Evolutionary conservation across 2,797 vertebrate species (phyloP).

Genomic region (Dermochelys coriacea): DNA sequence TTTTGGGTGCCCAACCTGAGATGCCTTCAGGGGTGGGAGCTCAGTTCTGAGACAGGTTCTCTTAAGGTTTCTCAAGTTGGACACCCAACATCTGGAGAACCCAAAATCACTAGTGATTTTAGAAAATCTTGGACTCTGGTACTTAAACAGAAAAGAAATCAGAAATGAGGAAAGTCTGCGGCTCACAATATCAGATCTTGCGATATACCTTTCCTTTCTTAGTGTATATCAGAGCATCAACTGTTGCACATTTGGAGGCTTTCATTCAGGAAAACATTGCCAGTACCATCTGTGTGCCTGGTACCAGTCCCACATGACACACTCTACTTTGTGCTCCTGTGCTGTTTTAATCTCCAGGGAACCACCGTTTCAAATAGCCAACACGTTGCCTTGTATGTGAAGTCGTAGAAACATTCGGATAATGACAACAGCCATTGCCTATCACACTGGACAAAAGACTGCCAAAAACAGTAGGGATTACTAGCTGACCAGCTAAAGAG

Average conservation of each 20-base stretch:
- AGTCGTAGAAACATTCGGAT: slow-evolving; percentile 43
- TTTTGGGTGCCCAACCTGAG: background rate
- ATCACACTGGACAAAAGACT: background rate
- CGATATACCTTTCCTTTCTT: background rate
- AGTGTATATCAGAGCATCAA: background rate
- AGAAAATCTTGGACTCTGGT: background rate
- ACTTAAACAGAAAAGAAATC: background rate
- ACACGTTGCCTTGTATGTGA: slow-evolving; percentile 33
- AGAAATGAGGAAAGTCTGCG: background rate
- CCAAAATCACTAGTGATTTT: background rate
- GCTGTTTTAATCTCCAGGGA: slow-evolving; percentile 57
- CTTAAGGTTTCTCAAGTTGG: background rate
- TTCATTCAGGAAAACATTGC: background rate
- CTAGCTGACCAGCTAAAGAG: background rate
- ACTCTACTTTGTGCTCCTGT: slow-evolving; percentile 9
- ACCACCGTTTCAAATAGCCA: slow-evolving; percentile 62
- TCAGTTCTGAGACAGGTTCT: background rate
- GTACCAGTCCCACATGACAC: slow-evolving; percentile 4
- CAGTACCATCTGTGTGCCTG: background rate
- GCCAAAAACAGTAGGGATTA: background rate
- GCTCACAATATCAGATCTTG: background rate
- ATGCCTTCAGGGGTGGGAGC: background rate
- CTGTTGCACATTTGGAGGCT: background rate
- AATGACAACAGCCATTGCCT: slow-evolving; percentile 49
- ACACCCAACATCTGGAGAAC: background rate